Base-by-base conservation (phyloP, 2,888 invertebrate species). In the Diaperis boleti region DNA sequence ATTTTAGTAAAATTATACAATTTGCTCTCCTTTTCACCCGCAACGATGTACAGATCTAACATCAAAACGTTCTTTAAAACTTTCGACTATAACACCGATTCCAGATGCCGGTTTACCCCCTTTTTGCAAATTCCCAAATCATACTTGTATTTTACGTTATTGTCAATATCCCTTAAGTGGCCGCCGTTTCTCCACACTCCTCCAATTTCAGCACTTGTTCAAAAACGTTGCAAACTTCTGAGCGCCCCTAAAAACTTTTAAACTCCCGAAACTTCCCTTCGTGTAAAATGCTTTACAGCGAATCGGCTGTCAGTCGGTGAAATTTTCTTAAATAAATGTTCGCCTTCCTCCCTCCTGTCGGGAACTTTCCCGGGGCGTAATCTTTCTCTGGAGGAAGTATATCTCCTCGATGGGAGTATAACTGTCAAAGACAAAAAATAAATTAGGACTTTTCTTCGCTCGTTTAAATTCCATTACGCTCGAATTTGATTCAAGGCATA, bases 381-480 rank as follows among this genome's bases (percentile, higher is more conserved):
- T 10, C 20, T 22, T 18, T 10, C 15, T 11, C 11, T 13, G 8
- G n/a, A n/a, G 20, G 42, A 15, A 20, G 10, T 42, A 42, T 18
- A 42, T 42, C 42, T 42, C 22, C 42, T 11, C 5, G 42, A 20
- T 42, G 42, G 20, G 42, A 10, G 42, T 42, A 42, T 42, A 18
- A 42, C 42, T 42, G 42, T 42, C 42, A 42, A 42, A 42, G 20
- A 42, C 42, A 42, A 42, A 42, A 42, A 42, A 42, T 22, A 42
- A 42, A 42, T 42, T 42, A 22, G 42, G 6, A 20, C n/a, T 22
- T 42, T 42, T 42, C 15, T 13, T 20, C 42, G 42, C 18, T 42
- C 42, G 42, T 42, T 42, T 42, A 20, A 42, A 20, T 20, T 20
- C 42, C 42, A 42, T 42, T 39, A 3, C 14, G 39, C 14, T n/a